These are phyloP conservation scores for Silvanus unidentatus DNA, from an alignment of 2,888 invertebrate genomes.

Conservation along the genomic window DNA sequence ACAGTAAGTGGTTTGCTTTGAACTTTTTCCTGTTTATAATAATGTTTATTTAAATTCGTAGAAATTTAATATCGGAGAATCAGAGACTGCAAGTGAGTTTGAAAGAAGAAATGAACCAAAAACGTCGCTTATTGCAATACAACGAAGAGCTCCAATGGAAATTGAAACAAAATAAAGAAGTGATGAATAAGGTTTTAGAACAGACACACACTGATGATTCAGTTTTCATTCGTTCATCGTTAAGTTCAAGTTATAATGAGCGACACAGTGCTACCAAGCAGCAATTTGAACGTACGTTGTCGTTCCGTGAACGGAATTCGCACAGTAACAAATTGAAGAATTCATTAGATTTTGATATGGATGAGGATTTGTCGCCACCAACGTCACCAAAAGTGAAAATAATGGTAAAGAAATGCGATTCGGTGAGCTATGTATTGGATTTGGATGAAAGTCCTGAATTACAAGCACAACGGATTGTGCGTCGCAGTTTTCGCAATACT, in stretches of 20 bases:
- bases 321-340: conserved; percentile 25
- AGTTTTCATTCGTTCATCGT: conserved; percentile 32
- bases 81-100: conserved; percentile 66
- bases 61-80: conserved; percentile 63
- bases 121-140: conserved; percentile 69
- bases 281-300: conserved; percentile 34
- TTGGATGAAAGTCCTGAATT: conserved; percentile 68
- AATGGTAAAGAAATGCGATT: conserved; percentile 79
- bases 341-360: conserved; percentile 34
- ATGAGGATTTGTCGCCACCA: conserved; percentile 52
- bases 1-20: conserved; percentile 49
- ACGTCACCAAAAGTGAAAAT: conserved; percentile 73
- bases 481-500: conserved; percentile 58
- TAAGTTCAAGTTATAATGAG: conserved; percentile 37
- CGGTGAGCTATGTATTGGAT: conserved; percentile 80
- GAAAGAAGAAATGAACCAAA: conserved; percentile 71
- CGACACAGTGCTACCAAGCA: conserved; percentile 30
- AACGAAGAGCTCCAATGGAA: conserved; percentile 88
- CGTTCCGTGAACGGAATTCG: conserved; percentile 35
- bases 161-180: conserved; percentile 75
- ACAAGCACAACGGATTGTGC: conserved; percentile 63
- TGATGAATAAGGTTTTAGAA: conserved; percentile 48
- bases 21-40: background rate
- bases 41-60: conserved; percentile 28
- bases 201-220: conserved; percentile 30